These are phyloP conservation scores for Prietella phreatophila DNA, from an alignment of 2,113 vertebrate species.

Conservation along the genomic window DNA sequence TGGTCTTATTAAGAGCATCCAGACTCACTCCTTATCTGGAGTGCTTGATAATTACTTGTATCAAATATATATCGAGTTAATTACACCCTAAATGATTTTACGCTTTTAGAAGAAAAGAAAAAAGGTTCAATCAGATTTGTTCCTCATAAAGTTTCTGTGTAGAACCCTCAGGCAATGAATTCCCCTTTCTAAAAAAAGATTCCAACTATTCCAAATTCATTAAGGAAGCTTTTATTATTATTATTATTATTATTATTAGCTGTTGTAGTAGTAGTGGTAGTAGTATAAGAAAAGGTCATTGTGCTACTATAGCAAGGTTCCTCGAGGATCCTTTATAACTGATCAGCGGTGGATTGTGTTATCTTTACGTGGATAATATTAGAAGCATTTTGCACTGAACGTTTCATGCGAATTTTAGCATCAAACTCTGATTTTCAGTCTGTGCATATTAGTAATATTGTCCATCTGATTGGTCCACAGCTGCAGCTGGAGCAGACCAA, in stretches of 20 bases:
- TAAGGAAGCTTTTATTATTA: background rate
- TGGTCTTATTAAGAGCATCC: background rate
- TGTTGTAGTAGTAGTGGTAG: no score
- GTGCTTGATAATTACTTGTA: background rate
- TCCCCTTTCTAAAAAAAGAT: background rate
- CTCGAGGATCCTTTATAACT: background rate
- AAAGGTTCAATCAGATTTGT: background rate
- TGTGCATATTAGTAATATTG: background rate
- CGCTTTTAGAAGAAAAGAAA: background rate
- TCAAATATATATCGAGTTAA: conserved; percentile 9
- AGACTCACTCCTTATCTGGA: background rate
- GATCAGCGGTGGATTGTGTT: background rate
- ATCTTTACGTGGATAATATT: background rate
- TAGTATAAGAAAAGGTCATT: background rate
- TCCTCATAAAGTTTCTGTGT: background rate
- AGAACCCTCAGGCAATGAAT: background rate
- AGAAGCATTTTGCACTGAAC: background rate
- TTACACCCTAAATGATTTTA: conserved; percentile 2
- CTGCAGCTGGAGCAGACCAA: conserved; percentile 6
- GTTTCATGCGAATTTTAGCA: background rate
- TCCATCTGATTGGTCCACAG: conserved; percentile 7
- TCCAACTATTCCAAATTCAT: background rate
- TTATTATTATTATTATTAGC: background rate
- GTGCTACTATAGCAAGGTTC: background rate
- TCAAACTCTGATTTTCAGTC: background rate